phyloP scores from a whole-genome alignment of 2,888 invertebrate species.

The Carabus problematicus region DNA sequence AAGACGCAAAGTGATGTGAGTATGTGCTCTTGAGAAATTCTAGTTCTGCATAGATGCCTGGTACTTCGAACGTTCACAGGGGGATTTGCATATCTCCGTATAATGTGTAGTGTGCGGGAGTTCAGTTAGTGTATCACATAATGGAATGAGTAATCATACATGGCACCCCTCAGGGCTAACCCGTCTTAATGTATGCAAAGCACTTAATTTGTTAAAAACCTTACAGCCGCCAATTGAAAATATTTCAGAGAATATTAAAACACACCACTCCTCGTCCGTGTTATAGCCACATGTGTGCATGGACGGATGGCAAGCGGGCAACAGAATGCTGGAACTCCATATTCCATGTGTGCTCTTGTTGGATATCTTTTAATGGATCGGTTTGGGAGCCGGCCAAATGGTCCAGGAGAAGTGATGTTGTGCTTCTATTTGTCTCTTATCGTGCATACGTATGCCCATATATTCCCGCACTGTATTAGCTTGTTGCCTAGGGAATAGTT shows the following conservation, averaged over 20 bases:
- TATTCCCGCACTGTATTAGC: no score
- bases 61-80: no score
- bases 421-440: slow-evolving; percentile 23
- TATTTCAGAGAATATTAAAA: neutral
- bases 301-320: no score
- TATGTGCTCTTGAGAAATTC: no score
- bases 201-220: slow-evolving; percentile 47
- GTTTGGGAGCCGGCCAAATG: slow-evolving; percentile 27
- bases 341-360: slow-evolving; percentile 4
- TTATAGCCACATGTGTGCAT: no score
- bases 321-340: slow-evolving; percentile 28
- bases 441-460: slow-evolving; percentile 17
- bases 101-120: slow-evolving; percentile 52
- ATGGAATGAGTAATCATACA: slow-evolving; percentile 50
- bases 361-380: slow-evolving; percentile 35
- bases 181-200: slow-evolving; percentile 49
- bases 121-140: slow-evolving; percentile 48
- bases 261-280: neutral
- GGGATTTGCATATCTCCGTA: slow-evolving; percentile 53
- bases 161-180: slow-evolving; percentile 3
- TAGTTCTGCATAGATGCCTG: no score
- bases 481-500: no score
- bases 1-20: no score
- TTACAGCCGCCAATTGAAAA: slow-evolving; percentile 20
- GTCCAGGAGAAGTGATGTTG: slow-evolving; percentile 20